Percentiles rank a stretch among this genome's conserved stretches.
Conservation (phyloP, 2,113 vertebrate species). For the Silurus glanis region DNA sequence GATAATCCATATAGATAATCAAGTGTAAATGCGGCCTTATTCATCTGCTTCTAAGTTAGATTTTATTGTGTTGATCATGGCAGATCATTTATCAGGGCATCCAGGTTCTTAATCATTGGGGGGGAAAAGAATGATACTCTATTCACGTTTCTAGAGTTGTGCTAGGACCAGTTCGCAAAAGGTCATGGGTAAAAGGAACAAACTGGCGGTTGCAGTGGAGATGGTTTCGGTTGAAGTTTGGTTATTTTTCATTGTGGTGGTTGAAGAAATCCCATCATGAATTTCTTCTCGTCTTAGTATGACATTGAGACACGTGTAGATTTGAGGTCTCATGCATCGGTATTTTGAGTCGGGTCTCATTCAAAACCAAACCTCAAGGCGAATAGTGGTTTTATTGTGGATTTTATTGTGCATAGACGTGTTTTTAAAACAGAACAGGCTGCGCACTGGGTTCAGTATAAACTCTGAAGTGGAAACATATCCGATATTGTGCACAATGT, state of each 20-base stretch:
- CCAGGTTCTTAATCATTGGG: neutral
- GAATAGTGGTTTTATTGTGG: neutral
- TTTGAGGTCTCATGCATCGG: neutral
- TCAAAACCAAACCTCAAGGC: neutral
- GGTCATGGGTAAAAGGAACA: neutral
- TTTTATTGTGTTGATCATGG: neutral
- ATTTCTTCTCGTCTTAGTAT: neutral
- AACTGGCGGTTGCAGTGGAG: neutral
- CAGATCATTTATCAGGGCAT: neutral
- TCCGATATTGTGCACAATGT: neutral
- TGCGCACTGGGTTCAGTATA: neutral
- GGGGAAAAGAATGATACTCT: neutral
- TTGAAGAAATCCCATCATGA: neutral
- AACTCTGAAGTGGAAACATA: neutral
- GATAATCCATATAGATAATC: neutral
- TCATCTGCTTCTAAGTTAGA: neutral
- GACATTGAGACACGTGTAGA: neutral
- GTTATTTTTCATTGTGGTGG: neutral
- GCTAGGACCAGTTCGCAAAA: neutral
- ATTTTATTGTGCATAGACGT: neutral
- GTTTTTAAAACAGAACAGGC: neutral
- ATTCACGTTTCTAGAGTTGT: neutral
- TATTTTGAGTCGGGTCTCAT: neutral
- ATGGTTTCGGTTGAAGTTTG: neutral
- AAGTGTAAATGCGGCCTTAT: neutral